These are phyloP conservation scores for Petromus typicus DNA, from an alignment of 2,113 vertebrate genomes.

Conservation along the genomic window DNA sequence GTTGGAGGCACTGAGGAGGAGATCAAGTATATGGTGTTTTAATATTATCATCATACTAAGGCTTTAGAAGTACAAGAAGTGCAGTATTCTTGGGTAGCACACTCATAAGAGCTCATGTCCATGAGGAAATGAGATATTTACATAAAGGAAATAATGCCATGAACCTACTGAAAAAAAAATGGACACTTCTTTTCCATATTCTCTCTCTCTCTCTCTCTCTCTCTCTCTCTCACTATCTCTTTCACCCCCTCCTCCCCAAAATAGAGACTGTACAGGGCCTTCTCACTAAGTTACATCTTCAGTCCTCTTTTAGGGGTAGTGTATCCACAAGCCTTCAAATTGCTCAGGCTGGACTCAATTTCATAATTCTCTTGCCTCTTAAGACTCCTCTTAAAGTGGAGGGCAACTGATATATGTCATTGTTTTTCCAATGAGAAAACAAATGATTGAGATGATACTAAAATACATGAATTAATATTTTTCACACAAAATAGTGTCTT, in stretches of 20 bases:
- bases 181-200: no score
- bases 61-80: neutral
- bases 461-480: neutral
- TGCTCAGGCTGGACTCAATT: neutral
- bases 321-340: neutral
- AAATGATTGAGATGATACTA: conserved; percentile 4
- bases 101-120: neutral
- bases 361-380: neutral
- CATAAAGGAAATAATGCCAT: neutral
- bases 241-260: no score
- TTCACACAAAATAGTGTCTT: neutral
- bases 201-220: neutral
- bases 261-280: neutral
- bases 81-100: neutral
- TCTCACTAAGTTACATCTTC: neutral
- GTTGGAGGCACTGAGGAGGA: neutral
- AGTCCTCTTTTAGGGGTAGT: neutral
- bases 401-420: neutral
- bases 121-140: neutral
- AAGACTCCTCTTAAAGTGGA: neutral
- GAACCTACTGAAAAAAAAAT: neutral
- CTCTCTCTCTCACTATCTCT: no score
- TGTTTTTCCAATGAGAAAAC: neutral
- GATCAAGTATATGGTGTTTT: neutral
- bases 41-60: neutral